phyloP scores from a whole-genome alignment of 2,797 vertebrate genomes.

The Meda fulgida region DNA sequence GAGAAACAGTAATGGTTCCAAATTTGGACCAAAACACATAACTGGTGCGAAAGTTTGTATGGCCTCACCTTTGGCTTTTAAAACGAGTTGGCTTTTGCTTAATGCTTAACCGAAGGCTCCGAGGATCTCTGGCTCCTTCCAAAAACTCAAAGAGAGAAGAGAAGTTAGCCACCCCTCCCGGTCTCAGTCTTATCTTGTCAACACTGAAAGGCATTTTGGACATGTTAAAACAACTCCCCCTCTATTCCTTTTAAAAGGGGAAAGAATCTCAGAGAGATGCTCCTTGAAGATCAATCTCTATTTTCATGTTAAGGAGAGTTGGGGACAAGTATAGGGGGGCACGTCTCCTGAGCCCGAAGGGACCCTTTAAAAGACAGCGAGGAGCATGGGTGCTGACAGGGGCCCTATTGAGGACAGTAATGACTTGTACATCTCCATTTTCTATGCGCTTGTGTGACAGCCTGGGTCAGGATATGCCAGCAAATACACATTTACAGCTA shows the following conservation, averaged over 20 bases:
- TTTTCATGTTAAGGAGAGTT: conserved; percentile 59
- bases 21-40: conserved; percentile 12
- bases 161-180: conserved; percentile 53
- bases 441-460: conserved; percentile 58
- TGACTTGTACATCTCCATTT: conserved; percentile 77
- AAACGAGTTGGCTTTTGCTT: neutral
- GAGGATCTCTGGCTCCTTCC: conserved; percentile 50
- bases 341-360: conserved; percentile 60
- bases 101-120: conserved; percentile 23
- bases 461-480: conserved; percentile 42
- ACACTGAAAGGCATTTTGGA: conserved; percentile 60
- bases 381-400: conserved; percentile 78
- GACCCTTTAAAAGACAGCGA: conserved; percentile 71
- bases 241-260: conserved; percentile 34
- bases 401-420: conserved; percentile 71
- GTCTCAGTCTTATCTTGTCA: conserved; percentile 55
- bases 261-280: conserved; percentile 48
- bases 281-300: conserved; percentile 41
- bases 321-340: conserved; percentile 50
- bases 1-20: conserved; percentile 16
- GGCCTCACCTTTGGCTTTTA: conserved; percentile 12
- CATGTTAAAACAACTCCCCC: conserved; percentile 60
- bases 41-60: neutral
- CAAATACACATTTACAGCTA: conserved; percentile 31
- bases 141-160: conserved; percentile 56